Evolutionary conservation across 2,797 vertebrate genomes (phyloP).

Genomic region (Masticophis lateralis): DNA sequence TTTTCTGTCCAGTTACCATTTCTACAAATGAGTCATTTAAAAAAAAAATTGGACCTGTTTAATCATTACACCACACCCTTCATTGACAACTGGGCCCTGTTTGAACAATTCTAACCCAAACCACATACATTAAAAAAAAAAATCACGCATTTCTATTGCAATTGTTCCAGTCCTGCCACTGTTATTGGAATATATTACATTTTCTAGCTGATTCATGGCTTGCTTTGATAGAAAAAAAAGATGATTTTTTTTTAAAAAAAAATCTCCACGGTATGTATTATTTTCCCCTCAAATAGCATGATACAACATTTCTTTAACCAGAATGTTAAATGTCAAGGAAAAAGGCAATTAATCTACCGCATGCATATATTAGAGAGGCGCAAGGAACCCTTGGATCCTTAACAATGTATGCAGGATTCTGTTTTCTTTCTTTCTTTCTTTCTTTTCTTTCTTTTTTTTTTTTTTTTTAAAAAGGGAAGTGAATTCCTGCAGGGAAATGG

Average conservation of each 20-base stretch:
- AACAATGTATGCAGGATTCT: slow-evolving; percentile 24
- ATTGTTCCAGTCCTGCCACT: slow-evolving; percentile 2
- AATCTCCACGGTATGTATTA: slow-evolving; percentile 49
- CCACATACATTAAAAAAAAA: slow-evolving; percentile 10
- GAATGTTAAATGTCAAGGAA: slow-evolving; percentile 55
- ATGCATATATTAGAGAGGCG: slow-evolving; percentile 49
- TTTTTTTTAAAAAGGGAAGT: slow-evolving; percentile 33
- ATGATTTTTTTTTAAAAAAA: neutral
- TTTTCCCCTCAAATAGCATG: slow-evolving; percentile 62
- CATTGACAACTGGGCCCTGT: neutral
- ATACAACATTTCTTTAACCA: slow-evolving; percentile 64
- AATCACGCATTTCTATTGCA: slow-evolving; percentile 20
- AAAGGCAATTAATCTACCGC: slow-evolving; percentile 61
- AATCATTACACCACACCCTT: neutral
- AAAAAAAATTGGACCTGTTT: neutral
- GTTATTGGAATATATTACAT: neutral
- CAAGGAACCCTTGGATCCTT: slow-evolving; percentile 58
- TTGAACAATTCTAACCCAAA: slow-evolving; percentile 13
- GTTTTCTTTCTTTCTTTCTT: neutral
- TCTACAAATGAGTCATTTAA: neutral
- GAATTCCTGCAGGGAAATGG: slow-evolving; percentile 78
- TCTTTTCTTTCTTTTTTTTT: neutral
- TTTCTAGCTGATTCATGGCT: slow-evolving; percentile 23
- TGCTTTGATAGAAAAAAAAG: slow-evolving; percentile 53
- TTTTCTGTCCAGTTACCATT: neutral